These are phyloP conservation scores for Benthosema pterotum DNA, from an alignment of 2,797 vertebrate species.

Conservation along the genomic window DNA sequence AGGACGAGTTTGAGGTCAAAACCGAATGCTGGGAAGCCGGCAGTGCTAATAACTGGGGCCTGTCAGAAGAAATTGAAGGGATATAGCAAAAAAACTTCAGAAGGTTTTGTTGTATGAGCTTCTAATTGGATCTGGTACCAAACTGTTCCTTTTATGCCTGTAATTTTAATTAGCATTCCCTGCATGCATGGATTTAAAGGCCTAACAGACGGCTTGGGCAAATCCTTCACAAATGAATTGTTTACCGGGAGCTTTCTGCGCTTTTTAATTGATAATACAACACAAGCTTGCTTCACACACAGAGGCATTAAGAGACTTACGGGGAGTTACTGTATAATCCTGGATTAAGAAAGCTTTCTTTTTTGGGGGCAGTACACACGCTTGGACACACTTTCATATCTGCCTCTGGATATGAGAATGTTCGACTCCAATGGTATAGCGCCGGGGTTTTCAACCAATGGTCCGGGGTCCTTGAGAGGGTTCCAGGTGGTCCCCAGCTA, in stretches of 20 bases:
- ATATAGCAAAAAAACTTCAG: neutral
- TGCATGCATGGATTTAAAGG: neutral
- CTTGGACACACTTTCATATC: neutral
- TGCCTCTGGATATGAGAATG: neutral
- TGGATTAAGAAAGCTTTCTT: slow-evolving; percentile 4
- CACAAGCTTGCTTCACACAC: neutral
- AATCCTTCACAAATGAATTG: slow-evolving; percentile 3
- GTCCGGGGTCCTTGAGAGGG: too few relatives aligned
- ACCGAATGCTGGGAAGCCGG: too few relatives aligned
- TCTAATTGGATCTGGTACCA: neutral
- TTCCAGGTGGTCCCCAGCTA: too few relatives aligned
- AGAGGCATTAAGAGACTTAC: neutral
- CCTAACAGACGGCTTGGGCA: neutral
- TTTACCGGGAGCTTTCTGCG: neutral
- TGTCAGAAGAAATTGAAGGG: neutral
- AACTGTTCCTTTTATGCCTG: neutral
- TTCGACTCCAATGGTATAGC: too few relatives aligned
- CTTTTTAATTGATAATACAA: neutral
- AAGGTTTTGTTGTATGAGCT: neutral
- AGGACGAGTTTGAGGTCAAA: too few relatives aligned
- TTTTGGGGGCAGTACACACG: neutral
- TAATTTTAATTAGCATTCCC: neutral
- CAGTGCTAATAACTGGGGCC: too few relatives aligned
- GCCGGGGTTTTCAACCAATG: too few relatives aligned
- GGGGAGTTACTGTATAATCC: neutral